Evolutionary conservation across 2,797 vertebrate species (phyloP), one percentile per base, ranked within the genome.

Genomic region (Serranus cabrilla): DNA sequence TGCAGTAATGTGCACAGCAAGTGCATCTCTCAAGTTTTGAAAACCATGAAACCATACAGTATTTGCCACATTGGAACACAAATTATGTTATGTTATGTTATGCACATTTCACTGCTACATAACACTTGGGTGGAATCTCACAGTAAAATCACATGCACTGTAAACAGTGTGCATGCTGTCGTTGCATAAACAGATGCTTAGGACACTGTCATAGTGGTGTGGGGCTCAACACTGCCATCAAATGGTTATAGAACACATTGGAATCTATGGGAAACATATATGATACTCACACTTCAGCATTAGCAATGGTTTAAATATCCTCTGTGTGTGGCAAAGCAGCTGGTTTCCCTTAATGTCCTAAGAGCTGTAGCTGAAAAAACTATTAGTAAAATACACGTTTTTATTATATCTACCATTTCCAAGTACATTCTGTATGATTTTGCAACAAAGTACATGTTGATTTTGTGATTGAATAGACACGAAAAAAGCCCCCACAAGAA

Each of bases 181-280:
- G 37, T 12, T 78, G 63, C 17, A 64, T 56, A 70, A 71, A 60
- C 46, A 77, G n/a, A 57, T 65, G 52, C 10, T 39, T 9, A 13
- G 45, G 42, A 31, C 4, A 45, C 16, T 21, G n/a, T 12, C 11
- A 39, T 58, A 18, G 42, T 58, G n/a, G 57, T 57, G 11, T 57
- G 43, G 91, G 79, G 86, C 88, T 91, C 90, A 91, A 94, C 78
- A 92, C 90, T 93, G 92, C 93, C 91, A 93, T 87, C 93, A 63
- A 64, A 88, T 93, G 93, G 90, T 76, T 60, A 31, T 1, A 34
- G 2, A 51, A 31, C 9, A 64, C 71, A 83, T 27, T 78, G 39
- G 65, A 82, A 73, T 27, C 37, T 3, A 56, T 51, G 25, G n/a
- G 12, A 74, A 37, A 6, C 50, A 21, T 45, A 78, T 50, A 59